Evolutionary conservation across 2,113 vertebrate species (phyloP).

Genomic region (Lamprotornis superbus): DNA sequence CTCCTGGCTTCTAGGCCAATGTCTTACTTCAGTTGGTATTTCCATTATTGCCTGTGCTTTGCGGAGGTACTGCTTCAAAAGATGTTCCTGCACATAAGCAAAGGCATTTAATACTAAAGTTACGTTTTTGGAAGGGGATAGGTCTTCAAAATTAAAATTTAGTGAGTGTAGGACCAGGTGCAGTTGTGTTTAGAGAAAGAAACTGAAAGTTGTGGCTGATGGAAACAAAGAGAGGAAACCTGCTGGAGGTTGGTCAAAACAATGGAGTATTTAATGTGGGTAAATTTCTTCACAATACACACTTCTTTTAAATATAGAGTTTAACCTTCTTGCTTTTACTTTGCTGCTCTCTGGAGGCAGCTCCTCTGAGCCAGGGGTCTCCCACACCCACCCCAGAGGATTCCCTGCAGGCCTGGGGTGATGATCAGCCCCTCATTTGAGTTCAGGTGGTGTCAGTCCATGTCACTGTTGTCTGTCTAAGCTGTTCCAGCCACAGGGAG

Average conservation of each 20-base stretch:
- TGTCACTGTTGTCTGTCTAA: not conserved
- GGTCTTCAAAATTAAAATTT: not conserved
- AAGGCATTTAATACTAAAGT: not conserved
- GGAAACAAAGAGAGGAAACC: not conserved
- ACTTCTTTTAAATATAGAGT: not conserved
- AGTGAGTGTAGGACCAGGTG: not conserved
- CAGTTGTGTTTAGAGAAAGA: not conserved
- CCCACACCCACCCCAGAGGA: fast-evolving
- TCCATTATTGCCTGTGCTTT: not conserved
- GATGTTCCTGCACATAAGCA: not conserved
- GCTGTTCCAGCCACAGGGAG: not conserved
- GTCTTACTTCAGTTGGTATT: not conserved
- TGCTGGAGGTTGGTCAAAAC: not conserved
- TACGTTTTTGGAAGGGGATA: not conserved
- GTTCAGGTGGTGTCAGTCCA: fast-evolving
- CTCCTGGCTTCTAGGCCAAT: not conserved
- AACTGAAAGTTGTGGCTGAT: not conserved
- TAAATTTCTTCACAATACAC: not conserved
- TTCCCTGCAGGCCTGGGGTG: not conserved
- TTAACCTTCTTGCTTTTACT: not conserved
- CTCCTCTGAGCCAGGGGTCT: not conserved
- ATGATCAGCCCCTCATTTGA: fast-evolving
- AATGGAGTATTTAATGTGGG: not conserved
- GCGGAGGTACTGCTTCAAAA: not conserved
- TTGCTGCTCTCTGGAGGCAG: not conserved